A percentile compares a stretch with the other conserved stretches of the same genome.
These are phyloP conservation scores for Poecilobothrus nobilitatus DNA, from an alignment of 2,888 invertebrate genomes.

Conservation along the genomic window DNA sequence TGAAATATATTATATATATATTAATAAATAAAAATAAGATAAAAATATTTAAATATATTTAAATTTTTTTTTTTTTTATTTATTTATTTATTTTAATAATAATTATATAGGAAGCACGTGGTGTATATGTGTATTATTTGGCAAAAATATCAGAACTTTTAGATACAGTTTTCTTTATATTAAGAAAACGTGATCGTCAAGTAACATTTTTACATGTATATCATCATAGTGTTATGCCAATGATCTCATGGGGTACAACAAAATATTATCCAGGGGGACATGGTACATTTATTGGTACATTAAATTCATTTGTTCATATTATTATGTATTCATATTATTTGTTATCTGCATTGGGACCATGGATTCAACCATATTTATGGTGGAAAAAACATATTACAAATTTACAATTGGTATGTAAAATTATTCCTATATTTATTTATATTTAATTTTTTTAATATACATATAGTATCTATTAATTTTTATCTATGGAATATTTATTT, in stretches of 20 bases:
- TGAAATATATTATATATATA: no score
- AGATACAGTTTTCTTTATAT: conserved; percentile 87
- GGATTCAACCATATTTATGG: conserved; percentile 79
- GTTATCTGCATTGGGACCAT: conserved; percentile 79
- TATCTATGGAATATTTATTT: no score
- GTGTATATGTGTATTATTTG: conserved; percentile 77
- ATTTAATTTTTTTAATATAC: neutral
- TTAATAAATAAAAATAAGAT: conserved; percentile 6
- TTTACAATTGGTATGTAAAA: conserved; percentile 69
- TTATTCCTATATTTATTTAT: neutral
- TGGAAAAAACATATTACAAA: conserved; percentile 91
- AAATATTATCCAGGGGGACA: conserved; percentile 84
- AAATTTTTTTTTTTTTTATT: conserved; percentile 10
- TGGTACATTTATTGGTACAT: conserved; percentile 72
- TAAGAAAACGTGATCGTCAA: conserved; percentile 84
- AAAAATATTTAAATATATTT: no score
- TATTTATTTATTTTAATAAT: conserved; percentile 12
- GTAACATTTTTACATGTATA: conserved; percentile 86
- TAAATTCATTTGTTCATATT: conserved; percentile 91
- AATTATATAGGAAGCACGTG: conserved; percentile 51
- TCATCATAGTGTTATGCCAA: conserved; percentile 91
- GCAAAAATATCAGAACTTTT: conserved; percentile 84
- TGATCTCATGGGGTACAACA: conserved; percentile 86
- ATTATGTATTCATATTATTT: conserved; percentile 92
- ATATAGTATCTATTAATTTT: no score